Evolutionary conservation across 2,888 invertebrate species (phyloP).

Genomic region (Spisula subtruncata): DNA sequence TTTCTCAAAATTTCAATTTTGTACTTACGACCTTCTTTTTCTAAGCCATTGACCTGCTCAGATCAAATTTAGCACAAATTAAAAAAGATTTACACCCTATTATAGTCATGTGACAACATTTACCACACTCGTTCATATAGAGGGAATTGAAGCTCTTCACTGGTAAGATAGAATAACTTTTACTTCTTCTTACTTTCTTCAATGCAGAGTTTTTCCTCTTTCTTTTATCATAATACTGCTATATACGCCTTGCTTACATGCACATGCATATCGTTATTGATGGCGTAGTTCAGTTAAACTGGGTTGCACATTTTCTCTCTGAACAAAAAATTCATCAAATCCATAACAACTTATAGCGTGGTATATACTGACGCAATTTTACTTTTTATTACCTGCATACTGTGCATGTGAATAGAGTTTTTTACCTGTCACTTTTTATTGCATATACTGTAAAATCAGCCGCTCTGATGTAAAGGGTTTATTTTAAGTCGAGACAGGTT

Average conservation of each 20-base stretch:
- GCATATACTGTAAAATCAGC: constrained; percentile 36
- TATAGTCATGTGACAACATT: too few species aligned
- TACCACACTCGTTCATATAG: neutral
- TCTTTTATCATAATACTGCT: constrained; percentile 10
- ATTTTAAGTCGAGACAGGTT: constrained; percentile 8
- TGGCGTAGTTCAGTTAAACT: constrained; percentile 18
- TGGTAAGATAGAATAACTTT: constrained; percentile 22
- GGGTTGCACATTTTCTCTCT: constrained; percentile 24
- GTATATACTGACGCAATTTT: constrained; percentile 39
- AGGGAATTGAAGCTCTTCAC: neutral
- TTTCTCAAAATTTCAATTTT: too few species aligned
- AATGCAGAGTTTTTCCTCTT: constrained; percentile 25
- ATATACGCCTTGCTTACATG: constrained; percentile 20
- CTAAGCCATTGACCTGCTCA: too few species aligned
- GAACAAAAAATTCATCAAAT: constrained; percentile 22
- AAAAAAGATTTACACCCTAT: too few species aligned
- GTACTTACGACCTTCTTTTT: too few species aligned
- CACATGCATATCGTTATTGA: constrained; percentile 22
- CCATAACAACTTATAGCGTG: constrained; percentile 32
- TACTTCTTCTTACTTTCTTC: constrained; percentile 3
- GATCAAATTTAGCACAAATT: too few species aligned
- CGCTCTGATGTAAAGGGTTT: constrained; percentile 20
- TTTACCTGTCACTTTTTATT: constrained; percentile 53
- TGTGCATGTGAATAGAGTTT: constrained; percentile 44
- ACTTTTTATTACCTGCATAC: constrained; percentile 51